A percentile compares a stretch with the other conserved stretches of the same genome.
Conservation (phyloP, 2,888 invertebrate species). For the Acholoe squamosa region DNA sequence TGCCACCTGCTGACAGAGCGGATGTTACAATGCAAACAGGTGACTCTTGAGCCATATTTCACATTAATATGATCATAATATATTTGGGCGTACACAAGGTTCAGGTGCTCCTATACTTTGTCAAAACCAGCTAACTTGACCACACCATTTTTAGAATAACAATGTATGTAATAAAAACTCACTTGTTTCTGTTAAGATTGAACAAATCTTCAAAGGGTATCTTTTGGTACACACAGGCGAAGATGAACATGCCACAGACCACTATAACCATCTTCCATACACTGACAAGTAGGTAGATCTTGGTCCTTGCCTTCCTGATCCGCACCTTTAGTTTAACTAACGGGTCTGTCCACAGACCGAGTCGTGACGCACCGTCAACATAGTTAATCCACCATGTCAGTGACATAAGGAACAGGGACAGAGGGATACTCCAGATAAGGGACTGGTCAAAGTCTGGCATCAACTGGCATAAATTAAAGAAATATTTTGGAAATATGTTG, state of each 20-base stretch:
- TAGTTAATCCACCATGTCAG: conserved; percentile 62
- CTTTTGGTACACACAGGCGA: background rate
- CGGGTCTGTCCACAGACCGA: background rate
- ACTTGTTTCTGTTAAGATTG: background rate
- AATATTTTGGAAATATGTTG: too few relatives aligned
- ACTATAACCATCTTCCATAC: conserved; percentile 95
- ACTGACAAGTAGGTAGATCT: conserved; percentile 94
- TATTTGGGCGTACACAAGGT: too few relatives aligned
- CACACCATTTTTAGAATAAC: too few relatives aligned
- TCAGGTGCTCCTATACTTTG: too few relatives aligned
- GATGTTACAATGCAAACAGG: too few relatives aligned
- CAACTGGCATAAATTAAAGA: background rate
- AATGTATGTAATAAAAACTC: too few relatives aligned
- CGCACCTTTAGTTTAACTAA: background rate
- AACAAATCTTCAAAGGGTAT: background rate
- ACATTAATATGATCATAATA: too few relatives aligned
- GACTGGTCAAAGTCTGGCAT: background rate
- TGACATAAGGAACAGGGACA: conserved; percentile 63
- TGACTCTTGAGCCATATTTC: too few relatives aligned
- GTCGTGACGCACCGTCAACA: conserved; percentile 29
- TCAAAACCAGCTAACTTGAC: too few relatives aligned
- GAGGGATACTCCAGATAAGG: conserved; percentile 55
- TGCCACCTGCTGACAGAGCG: too few relatives aligned
- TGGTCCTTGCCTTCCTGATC: conserved; percentile 87
- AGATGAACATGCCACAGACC: conserved; percentile 87